Percentiles rank a stretch among this genome's conserved stretches.
These are phyloP conservation scores for Procambarus clarkii DNA, from an alignment of 1,140 invertebrate genomes.

Conservation along the genomic window DNA sequence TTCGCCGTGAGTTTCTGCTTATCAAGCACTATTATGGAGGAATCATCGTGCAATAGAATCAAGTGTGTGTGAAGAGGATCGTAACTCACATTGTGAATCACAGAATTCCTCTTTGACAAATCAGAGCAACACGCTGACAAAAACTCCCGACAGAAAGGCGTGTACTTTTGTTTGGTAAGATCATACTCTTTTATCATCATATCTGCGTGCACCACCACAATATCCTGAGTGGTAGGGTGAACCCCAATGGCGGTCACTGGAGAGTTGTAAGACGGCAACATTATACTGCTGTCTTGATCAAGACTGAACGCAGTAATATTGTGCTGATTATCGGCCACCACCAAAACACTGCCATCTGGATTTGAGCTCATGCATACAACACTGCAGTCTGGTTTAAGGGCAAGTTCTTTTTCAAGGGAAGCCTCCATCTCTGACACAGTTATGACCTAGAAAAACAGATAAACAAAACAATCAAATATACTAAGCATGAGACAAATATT, in stretches of 20 bases:
- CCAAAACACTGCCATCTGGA: conserved; percentile 29
- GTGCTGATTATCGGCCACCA: conserved; percentile 21
- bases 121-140: background rate
- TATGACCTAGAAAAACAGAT: conserved; percentile 27
- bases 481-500: too few species aligned
- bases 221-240: conserved; percentile 20
- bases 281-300: background rate
- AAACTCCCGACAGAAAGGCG: conserved; percentile 10
- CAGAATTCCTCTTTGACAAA: conserved; percentile 1
- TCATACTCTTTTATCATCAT: conserved; percentile 45
- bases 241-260: conserved; percentile 51
- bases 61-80: too few species aligned
- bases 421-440: conserved; percentile 41
- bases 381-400: background rate
- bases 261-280: conserved; percentile 20
- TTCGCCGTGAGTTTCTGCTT: too few species aligned
- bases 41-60: too few species aligned
- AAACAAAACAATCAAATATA: too few species aligned
- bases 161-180: conserved; percentile 18
- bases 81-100: too few species aligned
- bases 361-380: conserved; percentile 30
- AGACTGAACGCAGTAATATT: conserved; percentile 29
- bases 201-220: conserved; percentile 5
- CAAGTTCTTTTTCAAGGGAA: conserved; percentile 24
- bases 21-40: too few species aligned